Percentiles rank a stretch among this genome's conserved stretches.
These are phyloP conservation scores for Pollachius pollachius DNA, from an alignment of 2,113 vertebrate species.

Conservation along the genomic window DNA sequence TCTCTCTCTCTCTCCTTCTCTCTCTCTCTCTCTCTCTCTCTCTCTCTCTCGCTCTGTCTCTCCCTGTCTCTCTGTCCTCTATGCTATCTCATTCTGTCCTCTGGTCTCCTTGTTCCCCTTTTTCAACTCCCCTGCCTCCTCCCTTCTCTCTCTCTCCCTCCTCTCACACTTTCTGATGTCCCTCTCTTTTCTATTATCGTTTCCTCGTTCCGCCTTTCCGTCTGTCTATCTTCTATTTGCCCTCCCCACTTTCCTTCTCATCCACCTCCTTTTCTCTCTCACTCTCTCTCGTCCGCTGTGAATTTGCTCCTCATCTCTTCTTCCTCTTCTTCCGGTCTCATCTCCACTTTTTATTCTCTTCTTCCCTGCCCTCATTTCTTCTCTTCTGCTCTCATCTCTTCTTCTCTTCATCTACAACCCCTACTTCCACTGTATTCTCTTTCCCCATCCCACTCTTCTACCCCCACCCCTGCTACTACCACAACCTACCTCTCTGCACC, in stretches of 20 bases:
- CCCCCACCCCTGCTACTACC: conserved; percentile 5
- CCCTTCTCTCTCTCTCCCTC: conserved; percentile 2
- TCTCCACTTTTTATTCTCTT: background rate
- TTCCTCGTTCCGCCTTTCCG: background rate
- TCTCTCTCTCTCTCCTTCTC: no score
- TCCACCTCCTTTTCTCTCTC: background rate
- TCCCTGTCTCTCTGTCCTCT: conserved; percentile 6
- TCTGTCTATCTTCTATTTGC: background rate
- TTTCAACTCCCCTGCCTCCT: conserved; percentile 20
- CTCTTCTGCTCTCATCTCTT: background rate
- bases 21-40: background rate
- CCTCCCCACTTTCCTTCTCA: background rate
- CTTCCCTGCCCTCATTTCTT: background rate
- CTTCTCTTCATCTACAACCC: background rate
- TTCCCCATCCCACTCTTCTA: no score
- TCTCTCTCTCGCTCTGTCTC: background rate
- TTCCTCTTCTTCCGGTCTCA: no score
- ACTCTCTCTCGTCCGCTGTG: background rate
- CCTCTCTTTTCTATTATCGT: background rate
- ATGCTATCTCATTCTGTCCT: no score
- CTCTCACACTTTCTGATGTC: background rate
- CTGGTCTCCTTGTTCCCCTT: conserved; percentile 5
- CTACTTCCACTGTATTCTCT: background rate
- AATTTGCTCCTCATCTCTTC: no score
- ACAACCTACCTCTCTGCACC: conserved; percentile 17